Conservation (phyloP, 2,888 invertebrate genomes). For the Clitarchus hookeri region DNA sequence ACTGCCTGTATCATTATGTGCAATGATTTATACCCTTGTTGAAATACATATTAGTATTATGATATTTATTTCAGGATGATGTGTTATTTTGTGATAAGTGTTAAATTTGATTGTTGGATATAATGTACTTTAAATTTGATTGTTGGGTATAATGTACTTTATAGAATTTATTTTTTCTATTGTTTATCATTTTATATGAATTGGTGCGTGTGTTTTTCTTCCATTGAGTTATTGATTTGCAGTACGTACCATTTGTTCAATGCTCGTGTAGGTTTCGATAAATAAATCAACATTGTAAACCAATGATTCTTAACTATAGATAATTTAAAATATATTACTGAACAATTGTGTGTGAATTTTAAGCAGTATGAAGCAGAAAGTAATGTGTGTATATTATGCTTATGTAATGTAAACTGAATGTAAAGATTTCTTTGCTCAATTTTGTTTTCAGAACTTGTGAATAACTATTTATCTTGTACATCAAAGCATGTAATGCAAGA, state of each 20-base stretch:
- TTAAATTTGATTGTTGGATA: not conserved
- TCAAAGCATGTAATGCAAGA: not conserved
- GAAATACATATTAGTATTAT: not conserved
- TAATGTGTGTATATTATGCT: not conserved
- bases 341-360: constrained; percentile 2
- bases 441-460: not conserved
- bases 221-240: not conserved
- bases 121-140: not conserved
- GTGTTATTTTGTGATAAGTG: not conserved
- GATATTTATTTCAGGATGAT: not conserved
- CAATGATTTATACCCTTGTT: not conserved
- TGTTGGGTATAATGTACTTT: not conserved
- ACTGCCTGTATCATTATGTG: not conserved
- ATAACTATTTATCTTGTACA: not conserved
- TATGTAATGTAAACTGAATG: not conserved
- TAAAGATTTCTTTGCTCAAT: not conserved
- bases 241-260: too few relatives aligned
- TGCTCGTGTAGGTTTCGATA: not conserved
- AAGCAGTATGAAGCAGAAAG: not conserved
- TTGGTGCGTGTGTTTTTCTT: not conserved
- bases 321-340: not conserved
- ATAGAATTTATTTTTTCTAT: not conserved
- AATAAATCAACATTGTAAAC: not conserved
- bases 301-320: not conserved
- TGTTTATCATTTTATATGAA: not conserved